phyloP scores from a whole-genome alignment of 2,797 vertebrate genomes.

The Stomatorhinus walkeri region DNA sequence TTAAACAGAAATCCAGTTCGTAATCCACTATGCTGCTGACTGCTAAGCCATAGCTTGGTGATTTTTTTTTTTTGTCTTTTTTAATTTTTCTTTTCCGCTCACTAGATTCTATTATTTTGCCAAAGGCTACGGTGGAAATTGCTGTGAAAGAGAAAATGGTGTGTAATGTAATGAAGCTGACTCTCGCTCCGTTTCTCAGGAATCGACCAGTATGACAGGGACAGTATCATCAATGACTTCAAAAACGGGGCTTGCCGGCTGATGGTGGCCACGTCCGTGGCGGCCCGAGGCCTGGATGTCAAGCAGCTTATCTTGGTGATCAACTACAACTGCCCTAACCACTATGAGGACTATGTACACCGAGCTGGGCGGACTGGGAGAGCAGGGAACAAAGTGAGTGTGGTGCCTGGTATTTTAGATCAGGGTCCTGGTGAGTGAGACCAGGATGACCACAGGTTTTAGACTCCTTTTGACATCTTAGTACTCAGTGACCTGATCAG shows the following conservation, averaged over 20 bases:
- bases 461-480: neutral
- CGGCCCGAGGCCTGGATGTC: conserved; percentile 87
- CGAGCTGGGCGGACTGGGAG: conserved; percentile 88
- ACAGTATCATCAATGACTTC: conserved; percentile 97
- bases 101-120: neutral
- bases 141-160: too few relatives aligned
- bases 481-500: neutral
- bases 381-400: conserved; percentile 87
- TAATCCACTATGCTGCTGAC: neutral
- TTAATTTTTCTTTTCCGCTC: neutral
- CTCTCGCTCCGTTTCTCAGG: conserved; percentile 53
- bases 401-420: neutral
- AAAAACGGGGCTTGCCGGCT: conserved; percentile 91
- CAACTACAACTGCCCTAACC: conserved; percentile 95
- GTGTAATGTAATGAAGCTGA: neutral
- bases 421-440: neutral
- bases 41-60: neutral
- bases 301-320: conserved; percentile 92
- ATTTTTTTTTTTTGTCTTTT: neutral
- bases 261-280: conserved; percentile 94
- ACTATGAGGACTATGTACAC: conserved; percentile 98
- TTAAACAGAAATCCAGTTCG: neutral
- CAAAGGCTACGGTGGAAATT: neutral
- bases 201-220: conserved; percentile 95
- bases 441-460: neutral